phyloP scores from a whole-genome alignment of 2,113 vertebrate genomes.

The Poeciliopsis prolifica region DNA sequence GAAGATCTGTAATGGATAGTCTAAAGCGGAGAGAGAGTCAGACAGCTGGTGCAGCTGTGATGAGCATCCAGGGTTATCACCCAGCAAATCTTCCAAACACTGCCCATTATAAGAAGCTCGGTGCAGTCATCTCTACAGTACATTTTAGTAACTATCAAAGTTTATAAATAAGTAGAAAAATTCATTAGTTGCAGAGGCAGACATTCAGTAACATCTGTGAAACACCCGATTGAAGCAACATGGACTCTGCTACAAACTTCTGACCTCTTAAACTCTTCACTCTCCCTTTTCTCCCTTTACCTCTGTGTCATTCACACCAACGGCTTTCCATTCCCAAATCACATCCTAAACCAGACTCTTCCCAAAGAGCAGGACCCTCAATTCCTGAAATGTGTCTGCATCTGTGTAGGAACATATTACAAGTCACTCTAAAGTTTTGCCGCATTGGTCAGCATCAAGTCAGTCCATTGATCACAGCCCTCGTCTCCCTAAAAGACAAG shows the following conservation, averaged over 20 bases:
- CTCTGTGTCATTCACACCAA: slow-evolving; percentile 45
- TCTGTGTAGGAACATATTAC: slow-evolving; percentile 38
- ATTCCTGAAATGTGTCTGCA: slow-evolving; percentile 55
- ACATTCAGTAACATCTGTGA: slow-evolving; percentile 11
- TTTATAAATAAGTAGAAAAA: not conserved
- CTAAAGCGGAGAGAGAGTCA: slow-evolving; percentile 47
- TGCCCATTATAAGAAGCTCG: not conserved
- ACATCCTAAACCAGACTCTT: slow-evolving; percentile 46
- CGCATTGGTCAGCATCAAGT: slow-evolving; percentile 33
- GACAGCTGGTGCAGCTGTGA: slow-evolving; percentile 66
- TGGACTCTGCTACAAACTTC: slow-evolving; percentile 38
- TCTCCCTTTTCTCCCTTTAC: not conserved
- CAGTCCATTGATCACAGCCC: slow-evolving; percentile 56
- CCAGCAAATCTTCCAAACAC: slow-evolving; percentile 44
- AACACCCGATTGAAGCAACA: slow-evolving; percentile 32
- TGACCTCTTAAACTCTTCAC: slow-evolving; percentile 48
- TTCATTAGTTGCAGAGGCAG: slow-evolving; percentile 18
- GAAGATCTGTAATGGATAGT: slow-evolving; percentile 62
- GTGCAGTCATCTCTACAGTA: not conserved
- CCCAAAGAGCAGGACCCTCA: slow-evolving; percentile 58
- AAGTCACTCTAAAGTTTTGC: slow-evolving; percentile 49
- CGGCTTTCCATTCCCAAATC: slow-evolving; percentile 51
- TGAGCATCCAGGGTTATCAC: slow-evolving; percentile 57
- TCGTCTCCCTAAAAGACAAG: slow-evolving; percentile 7
- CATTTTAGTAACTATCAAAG: not conserved